phyloP scores from a whole-genome alignment of 2,888 invertebrate species.

The Phanerotoma sp. region DNA sequence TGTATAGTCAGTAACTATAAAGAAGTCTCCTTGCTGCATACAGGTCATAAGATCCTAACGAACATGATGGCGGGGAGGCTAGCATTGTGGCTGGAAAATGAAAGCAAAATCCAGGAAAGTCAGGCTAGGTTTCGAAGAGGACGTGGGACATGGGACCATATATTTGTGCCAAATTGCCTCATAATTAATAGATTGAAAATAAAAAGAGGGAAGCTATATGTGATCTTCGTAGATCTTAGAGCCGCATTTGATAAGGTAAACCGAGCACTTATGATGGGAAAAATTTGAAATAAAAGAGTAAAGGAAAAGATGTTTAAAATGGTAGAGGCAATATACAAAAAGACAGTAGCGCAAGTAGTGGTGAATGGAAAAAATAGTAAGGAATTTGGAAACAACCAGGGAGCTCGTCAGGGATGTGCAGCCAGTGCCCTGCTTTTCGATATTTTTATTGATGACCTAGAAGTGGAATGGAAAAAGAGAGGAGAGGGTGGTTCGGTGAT shows the following conservation, averaged over 20 bases:
- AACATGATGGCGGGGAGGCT: not conserved
- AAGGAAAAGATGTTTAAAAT: not conserved
- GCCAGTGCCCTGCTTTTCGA: too few species aligned
- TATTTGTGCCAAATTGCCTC: not conserved
- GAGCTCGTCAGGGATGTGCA: not conserved
- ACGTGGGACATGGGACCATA: not conserved
- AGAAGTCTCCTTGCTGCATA: conserved; percentile 16
- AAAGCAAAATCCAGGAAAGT: not conserved
- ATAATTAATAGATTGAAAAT: not conserved
- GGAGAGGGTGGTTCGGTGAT: conserved; percentile 6
- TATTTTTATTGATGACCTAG: not conserved
- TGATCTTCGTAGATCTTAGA: not conserved
- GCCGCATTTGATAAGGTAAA: not conserved
- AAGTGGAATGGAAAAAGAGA: conserved; percentile 6
- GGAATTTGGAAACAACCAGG: not conserved
- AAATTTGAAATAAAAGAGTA: not conserved
- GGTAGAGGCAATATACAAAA: not conserved
- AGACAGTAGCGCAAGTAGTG: too few species aligned
- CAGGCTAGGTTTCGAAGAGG: not conserved
- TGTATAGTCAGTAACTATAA: conserved; percentile 6
- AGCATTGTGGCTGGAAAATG: not conserved
- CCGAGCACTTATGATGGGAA: not conserved
- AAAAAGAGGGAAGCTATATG: not conserved
- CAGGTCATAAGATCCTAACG: conserved; percentile 9
- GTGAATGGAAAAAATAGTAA: not conserved